phyloP scores from a whole-genome alignment of 1,140 invertebrate species.

The Heterodera carotae region DNA sequence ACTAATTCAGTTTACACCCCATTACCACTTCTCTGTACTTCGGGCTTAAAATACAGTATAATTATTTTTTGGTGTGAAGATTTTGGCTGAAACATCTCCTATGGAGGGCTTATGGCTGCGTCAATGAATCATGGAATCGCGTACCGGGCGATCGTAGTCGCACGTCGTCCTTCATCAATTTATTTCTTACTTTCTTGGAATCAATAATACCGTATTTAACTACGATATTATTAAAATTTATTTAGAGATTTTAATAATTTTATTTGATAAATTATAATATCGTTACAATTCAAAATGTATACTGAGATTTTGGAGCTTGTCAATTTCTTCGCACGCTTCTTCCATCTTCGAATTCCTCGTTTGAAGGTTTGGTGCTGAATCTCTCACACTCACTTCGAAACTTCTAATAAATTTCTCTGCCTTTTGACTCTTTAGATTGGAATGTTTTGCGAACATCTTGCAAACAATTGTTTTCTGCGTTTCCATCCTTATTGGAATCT shows the following conservation, averaged over 20 bases:
- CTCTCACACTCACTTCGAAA: not conserved
- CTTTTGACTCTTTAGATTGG: slow-evolving; percentile 37
- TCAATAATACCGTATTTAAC: too few species aligned
- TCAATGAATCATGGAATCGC: too few species aligned
- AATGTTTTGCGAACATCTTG: slow-evolving; percentile 31
- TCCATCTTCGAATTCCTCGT: slow-evolving; percentile 34
- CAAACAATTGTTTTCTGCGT: slow-evolving; percentile 30
- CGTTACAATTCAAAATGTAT: slow-evolving; percentile 24
- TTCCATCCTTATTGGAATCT: slow-evolving; percentile 33
- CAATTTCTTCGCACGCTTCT: slow-evolving; percentile 33
- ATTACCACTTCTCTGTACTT: too few species aligned
- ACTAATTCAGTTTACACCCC: too few species aligned
- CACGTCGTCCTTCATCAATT: too few species aligned
- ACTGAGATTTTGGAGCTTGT: slow-evolving; percentile 31
- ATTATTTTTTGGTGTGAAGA: too few species aligned
- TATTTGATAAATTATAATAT: not conserved
- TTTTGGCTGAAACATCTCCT: too few species aligned
- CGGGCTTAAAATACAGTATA: too few species aligned
- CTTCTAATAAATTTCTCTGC: not conserved
- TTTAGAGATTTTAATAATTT: not conserved
- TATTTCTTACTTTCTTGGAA: too few species aligned
- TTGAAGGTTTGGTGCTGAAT: slow-evolving; percentile 17
- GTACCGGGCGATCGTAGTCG: too few species aligned
- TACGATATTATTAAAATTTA: too few species aligned
- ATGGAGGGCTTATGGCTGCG: too few species aligned